Percentiles rank a stretch among this genome's conserved stretches.
Evolutionary conservation across 2,113 vertebrate species (phyloP).

Genomic region (Perognathus longimembris): DNA sequence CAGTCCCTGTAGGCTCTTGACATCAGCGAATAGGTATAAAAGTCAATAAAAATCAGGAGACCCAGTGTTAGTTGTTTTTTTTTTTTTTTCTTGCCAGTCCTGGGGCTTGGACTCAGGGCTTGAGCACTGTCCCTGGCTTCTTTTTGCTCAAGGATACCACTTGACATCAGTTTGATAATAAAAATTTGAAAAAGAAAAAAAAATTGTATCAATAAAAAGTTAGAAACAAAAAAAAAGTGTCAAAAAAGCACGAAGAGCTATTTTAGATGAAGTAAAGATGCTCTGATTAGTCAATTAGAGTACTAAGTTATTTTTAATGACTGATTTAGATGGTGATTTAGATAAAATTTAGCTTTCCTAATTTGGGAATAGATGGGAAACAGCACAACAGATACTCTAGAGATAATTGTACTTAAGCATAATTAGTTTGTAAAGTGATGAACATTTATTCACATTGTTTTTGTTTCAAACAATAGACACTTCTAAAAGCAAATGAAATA

Average conservation of each 20-base stretch:
- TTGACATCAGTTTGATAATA: too few species aligned
- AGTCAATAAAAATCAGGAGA: background rate
- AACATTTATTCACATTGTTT: conserved; percentile 11
- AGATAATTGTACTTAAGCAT: background rate
- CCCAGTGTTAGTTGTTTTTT: too few species aligned
- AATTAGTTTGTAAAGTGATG: conserved; percentile 20
- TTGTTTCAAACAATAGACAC: background rate
- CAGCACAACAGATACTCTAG: background rate
- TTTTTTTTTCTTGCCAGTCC: too few species aligned
- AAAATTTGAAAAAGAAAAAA: too few species aligned
- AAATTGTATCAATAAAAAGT: conserved; percentile 41
- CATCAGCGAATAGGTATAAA: background rate
- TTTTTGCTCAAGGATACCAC: too few species aligned
- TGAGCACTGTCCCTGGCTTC: too few species aligned
- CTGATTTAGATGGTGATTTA: conserved; percentile 11
- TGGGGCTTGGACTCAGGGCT: too few species aligned
- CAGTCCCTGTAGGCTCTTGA: background rate
- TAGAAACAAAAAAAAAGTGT: background rate
- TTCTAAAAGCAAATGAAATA: conserved; percentile 4
- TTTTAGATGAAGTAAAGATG: conserved; percentile 21
- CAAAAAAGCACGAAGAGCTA: background rate
- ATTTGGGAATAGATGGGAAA: conserved; percentile 33
- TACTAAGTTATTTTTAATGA: conserved; percentile 48
- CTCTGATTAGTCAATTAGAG: conserved; percentile 49
- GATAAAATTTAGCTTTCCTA: background rate